These are phyloP conservation scores for Notarius lentiginosus DNA, from an alignment of 2,113 vertebrate genomes.

Conservation along the genomic window DNA sequence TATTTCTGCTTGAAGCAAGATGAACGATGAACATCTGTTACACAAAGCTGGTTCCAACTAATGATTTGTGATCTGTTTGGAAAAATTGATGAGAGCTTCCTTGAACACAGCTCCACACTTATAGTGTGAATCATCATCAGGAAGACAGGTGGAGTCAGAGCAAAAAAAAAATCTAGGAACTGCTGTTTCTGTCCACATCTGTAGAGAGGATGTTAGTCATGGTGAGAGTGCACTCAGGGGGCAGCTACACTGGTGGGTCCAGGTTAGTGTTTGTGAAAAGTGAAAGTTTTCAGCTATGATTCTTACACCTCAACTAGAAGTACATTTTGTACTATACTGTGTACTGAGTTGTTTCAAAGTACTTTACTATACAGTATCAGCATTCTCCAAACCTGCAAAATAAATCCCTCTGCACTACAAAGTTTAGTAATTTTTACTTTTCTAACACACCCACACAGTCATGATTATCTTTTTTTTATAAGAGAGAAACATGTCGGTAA, in stretches of 20 bases:
- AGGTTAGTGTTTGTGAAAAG: neutral
- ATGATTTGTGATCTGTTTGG: neutral
- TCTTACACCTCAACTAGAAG: neutral
- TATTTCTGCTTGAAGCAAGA: neutral
- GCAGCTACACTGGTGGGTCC: neutral
- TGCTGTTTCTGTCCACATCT: neutral
- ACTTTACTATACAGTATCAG: neutral
- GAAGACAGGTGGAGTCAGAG: neutral
- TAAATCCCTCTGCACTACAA: neutral
- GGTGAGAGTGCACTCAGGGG: neutral
- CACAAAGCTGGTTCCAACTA: conserved; percentile 9
- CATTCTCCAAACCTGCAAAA: neutral
- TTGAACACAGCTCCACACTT: neutral
- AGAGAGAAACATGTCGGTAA: neutral
- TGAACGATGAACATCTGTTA: neutral
- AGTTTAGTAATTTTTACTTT: neutral
- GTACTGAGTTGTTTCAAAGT: neutral
- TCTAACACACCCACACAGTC: neutral
- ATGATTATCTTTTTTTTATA: neutral
- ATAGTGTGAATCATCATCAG: neutral
- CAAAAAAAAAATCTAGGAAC: neutral
- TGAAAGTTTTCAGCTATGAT: neutral
- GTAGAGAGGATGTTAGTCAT: neutral
- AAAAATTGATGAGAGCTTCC: neutral
- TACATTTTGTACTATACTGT: neutral